These are phyloP conservation scores for Sylvilagus bachmani DNA, from an alignment of 2,113 vertebrate genomes.

Conservation along the genomic window DNA sequence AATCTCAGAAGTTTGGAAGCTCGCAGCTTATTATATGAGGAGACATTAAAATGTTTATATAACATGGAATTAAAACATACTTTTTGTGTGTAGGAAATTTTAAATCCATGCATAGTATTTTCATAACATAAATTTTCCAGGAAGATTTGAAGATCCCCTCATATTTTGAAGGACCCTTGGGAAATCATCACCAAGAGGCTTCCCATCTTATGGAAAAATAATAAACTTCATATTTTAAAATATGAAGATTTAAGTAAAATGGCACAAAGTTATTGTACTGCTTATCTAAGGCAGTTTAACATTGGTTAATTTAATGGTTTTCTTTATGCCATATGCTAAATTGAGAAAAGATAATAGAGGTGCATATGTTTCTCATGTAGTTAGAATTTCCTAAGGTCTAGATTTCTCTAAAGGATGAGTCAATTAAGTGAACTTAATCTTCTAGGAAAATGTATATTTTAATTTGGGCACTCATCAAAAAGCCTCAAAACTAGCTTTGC, in stretches of 20 bases:
- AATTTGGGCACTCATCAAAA: not conserved
- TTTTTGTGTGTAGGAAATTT: too few species aligned
- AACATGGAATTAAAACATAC: too few species aligned
- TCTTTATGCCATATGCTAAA: not conserved
- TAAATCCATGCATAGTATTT: too few species aligned
- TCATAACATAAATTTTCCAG: too few species aligned
- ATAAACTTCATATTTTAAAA: slow-evolving; percentile 29
- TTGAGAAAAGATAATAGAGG: not conserved
- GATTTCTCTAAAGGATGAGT: not conserved
- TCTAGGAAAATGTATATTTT: not conserved
- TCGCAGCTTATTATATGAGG: too few species aligned
- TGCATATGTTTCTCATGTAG: not conserved
- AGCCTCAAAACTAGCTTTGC: not conserved
- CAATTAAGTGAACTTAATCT: not conserved
- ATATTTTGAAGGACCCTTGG: not conserved
- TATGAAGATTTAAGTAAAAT: not conserved
- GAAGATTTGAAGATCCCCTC: too few species aligned
- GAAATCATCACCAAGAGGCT: not conserved
- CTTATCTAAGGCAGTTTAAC: not conserved
- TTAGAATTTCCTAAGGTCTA: not conserved
- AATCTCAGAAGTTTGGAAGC: not conserved
- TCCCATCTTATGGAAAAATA: not conserved
- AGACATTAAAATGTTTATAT: too few species aligned
- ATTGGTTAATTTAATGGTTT: not conserved
- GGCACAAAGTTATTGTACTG: not conserved